phyloP scores from a whole-genome alignment of 2,888 invertebrate species.

The Poecilus cupreus region DNA sequence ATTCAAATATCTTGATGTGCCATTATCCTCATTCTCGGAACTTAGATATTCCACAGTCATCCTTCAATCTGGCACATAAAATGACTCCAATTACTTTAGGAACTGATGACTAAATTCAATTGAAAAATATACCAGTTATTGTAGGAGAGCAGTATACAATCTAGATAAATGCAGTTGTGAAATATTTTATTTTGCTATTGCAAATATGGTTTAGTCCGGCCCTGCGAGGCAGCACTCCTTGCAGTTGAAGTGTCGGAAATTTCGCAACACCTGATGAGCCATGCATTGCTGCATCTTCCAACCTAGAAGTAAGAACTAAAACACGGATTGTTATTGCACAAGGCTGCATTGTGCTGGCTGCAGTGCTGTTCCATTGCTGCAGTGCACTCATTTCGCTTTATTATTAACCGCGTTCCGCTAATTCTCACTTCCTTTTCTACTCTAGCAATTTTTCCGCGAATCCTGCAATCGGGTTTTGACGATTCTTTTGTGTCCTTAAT shows the following conservation, averaged over 20 bases:
- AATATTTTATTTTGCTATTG: too few species aligned
- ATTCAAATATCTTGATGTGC: too few species aligned
- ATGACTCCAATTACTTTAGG: too few species aligned
- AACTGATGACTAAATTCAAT: too few species aligned
- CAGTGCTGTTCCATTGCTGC: background rate
- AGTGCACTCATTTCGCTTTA: constrained; percentile 19
- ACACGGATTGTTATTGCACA: constrained; percentile 26
- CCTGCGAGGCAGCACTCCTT: constrained; percentile 20
- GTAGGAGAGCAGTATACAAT: too few species aligned
- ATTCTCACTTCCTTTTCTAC: constrained; percentile 29
- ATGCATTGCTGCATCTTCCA: background rate
- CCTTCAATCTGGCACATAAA: too few species aligned
- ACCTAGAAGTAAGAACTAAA: constrained; percentile 20
- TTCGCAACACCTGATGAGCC: constrained; percentile 39
- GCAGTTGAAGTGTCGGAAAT: constrained; percentile 23
- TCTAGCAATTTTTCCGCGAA: constrained; percentile 14
- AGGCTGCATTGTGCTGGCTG: constrained; percentile 3
- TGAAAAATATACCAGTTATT: too few species aligned
- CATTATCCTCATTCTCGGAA: too few species aligned
- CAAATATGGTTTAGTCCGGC: background rate
- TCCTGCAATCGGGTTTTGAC: constrained; percentile 10
- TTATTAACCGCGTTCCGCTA: constrained; percentile 25
- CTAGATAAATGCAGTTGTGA: too few species aligned
- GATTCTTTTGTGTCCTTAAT: constrained; percentile 28
- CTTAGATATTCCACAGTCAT: too few species aligned